Evolutionary conservation across 2,888 invertebrate genomes (phyloP), one percentile per base, ranked within the genome.

Genomic region (Cerastis rubricosa): DNA sequence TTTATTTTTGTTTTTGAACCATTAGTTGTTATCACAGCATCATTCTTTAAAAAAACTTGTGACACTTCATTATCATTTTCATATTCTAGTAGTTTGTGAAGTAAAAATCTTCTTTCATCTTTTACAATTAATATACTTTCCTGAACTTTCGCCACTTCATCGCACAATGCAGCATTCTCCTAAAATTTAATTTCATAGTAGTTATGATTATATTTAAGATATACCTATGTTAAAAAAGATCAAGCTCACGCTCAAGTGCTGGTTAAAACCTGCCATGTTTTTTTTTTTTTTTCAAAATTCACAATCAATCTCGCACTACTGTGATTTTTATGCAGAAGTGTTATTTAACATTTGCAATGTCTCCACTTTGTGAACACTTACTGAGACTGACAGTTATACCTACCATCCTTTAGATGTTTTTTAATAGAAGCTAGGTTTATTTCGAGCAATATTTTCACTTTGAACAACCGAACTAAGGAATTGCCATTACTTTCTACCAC

Each of bases 81-180:
- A 92, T 97, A 97, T 89, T 98, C 98, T 88, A 98, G 97, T 35
- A 99, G 94, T 92, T 98, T 98, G 84, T 98, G 97, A 47, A 99
- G 95, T 64, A 99, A 95, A 94, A 98, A 98, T 85, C 98, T 97
- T 81, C 99, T 97, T 93, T 99, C 99, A 91, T 99, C 98, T 91
- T 98, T 98, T 0, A 98, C 98, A 72, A 98, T 97, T 45, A 98
- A 94, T 69, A 98, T 97, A 92, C 98, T 98, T 89, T 98, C 98
- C 94, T 99, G 99, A 83, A 98, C 97, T 93, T 98, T 97, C 0
- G 98, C 98, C 25, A 99, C 98, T 97, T 99, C 98, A 96, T 99
- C 99, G 93, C 99, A 99, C 5, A 99, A 93, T 9, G 98, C 98
- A 72, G 98, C 98, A 96, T 98, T 98, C 96, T 98, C 98, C 98